phyloP scores from a whole-genome alignment of 2,113 vertebrate species.

The Trematocara marginatum region DNA sequence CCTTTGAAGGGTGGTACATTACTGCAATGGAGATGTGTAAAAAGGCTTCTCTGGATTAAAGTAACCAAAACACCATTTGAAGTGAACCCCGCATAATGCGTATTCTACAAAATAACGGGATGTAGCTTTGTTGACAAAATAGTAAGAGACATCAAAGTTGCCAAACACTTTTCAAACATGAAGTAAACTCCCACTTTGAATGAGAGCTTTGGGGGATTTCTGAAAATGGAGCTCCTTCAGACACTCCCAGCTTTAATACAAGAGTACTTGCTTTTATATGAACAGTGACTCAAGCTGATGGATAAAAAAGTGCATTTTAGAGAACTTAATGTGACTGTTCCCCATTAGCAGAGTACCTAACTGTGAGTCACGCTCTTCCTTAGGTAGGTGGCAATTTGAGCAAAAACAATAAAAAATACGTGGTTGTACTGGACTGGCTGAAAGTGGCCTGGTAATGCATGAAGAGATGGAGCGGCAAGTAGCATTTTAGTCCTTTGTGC shows the following conservation, averaged over 20 bases:
- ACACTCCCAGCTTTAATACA: neutral
- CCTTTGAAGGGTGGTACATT: neutral
- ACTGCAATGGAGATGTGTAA: neutral
- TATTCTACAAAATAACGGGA: neutral
- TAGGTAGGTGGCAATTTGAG: slow-evolving; percentile 5
- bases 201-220: neutral
- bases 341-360: neutral
- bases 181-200: neutral
- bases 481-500: neutral
- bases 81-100: neutral
- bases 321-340: neutral
- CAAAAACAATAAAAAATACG: neutral
- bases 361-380: slow-evolving; percentile 5
- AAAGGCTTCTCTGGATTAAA: neutral
- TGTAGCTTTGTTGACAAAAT: neutral
- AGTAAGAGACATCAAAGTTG: neutral
- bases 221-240: neutral
- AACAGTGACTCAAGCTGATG: slow-evolving; percentile 1
- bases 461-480: neutral
- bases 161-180: neutral
- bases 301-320: neutral
- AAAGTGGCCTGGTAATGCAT: neutral
- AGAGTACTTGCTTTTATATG: neutral
- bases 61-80: neutral
- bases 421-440: neutral